Percentiles rank a stretch among this genome's conserved stretches.
These are phyloP conservation scores for Zygaena filipendulae DNA, from an alignment of 2,888 invertebrate genomes.

Conservation along the genomic window DNA sequence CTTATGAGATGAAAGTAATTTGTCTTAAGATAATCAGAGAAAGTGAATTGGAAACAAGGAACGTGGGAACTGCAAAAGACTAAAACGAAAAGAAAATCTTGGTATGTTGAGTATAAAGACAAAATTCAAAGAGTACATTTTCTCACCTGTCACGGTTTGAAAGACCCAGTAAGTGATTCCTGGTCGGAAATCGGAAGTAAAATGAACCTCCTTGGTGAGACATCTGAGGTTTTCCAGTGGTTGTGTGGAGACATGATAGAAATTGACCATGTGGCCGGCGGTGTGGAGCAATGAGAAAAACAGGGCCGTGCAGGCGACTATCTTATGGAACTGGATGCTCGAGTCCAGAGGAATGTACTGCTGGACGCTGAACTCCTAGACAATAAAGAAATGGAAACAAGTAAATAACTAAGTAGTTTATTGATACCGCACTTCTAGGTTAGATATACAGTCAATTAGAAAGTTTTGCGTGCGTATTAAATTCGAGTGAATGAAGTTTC, in stretches of 20 bases:
- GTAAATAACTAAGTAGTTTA: not conserved
- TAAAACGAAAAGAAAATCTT: too few relatives aligned
- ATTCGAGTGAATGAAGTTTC: not conserved
- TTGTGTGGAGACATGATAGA: constrained; percentile 97
- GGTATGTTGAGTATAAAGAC: too few relatives aligned
- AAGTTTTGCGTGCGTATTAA: not conserved
- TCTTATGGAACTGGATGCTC: constrained; percentile 97
- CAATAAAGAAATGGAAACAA: constrained; percentile 7
- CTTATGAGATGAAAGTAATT: too few relatives aligned
- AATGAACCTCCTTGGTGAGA: constrained; percentile 92
- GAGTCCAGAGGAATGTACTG: constrained; percentile 95
- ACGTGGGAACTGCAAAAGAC: too few relatives aligned
- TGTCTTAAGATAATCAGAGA: too few relatives aligned
- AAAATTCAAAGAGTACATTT: too few relatives aligned
- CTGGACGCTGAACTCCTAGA: constrained; percentile 86
- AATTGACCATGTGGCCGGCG: constrained; percentile 95
- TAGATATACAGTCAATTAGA: too few relatives aligned
- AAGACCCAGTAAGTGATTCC: constrained; percentile 97
- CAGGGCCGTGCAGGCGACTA: constrained; percentile 93
- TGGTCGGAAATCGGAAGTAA: constrained; percentile 93
- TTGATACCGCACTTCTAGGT: not conserved
- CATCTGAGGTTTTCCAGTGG: constrained; percentile 92
- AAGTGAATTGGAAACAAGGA: too few relatives aligned
- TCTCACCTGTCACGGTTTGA: constrained; percentile 90
- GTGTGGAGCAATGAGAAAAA: constrained; percentile 94